phyloP scores from a whole-genome alignment of 2,888 invertebrate genomes.

The Plagodis pulveraria region DNA sequence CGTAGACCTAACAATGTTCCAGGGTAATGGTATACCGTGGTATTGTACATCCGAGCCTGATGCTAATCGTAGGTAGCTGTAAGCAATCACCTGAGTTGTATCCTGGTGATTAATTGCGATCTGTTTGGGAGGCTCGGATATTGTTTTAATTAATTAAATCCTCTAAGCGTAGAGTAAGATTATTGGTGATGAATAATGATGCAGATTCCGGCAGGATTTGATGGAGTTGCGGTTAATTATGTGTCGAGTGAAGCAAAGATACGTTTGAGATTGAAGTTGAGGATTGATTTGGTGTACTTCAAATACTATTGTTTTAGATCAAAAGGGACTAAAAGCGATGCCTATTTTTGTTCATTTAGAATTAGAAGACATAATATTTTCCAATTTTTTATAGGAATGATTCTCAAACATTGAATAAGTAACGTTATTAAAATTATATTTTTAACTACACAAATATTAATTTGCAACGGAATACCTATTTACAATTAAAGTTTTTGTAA shows the following conservation, averaged over 20 bases:
- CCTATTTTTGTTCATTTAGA: no score
- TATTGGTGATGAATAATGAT: slow-evolving; percentile 31
- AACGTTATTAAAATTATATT: no score
- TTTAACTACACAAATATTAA: background rate
- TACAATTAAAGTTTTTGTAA: no score
- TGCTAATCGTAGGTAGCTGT: slow-evolving; percentile 74
- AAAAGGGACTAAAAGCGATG: no score
- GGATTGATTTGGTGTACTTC: no score
- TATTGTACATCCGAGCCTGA: slow-evolving; percentile 49
- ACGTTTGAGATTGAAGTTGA: background rate
- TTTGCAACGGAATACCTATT: no score
- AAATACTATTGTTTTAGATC: no score
- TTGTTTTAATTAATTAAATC: slow-evolving; percentile 59
- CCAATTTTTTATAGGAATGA: no score
- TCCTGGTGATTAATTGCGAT: slow-evolving; percentile 76
- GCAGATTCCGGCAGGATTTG: slow-evolving; percentile 9
- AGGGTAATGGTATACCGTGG: slow-evolving; percentile 21
- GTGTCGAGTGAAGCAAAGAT: background rate
- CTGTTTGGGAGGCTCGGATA: slow-evolving; percentile 54
- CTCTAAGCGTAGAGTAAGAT: slow-evolving; percentile 22
- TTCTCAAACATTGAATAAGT: no score
- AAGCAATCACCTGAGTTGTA: slow-evolving; percentile 77
- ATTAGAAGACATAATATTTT: no score
- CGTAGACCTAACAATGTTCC: slow-evolving; percentile 13
- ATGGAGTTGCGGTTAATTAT: slow-evolving; percentile 13